These are phyloP conservation scores for Phania funesta DNA, from an alignment of 2,888 invertebrate species.

Conservation along the genomic window DNA sequence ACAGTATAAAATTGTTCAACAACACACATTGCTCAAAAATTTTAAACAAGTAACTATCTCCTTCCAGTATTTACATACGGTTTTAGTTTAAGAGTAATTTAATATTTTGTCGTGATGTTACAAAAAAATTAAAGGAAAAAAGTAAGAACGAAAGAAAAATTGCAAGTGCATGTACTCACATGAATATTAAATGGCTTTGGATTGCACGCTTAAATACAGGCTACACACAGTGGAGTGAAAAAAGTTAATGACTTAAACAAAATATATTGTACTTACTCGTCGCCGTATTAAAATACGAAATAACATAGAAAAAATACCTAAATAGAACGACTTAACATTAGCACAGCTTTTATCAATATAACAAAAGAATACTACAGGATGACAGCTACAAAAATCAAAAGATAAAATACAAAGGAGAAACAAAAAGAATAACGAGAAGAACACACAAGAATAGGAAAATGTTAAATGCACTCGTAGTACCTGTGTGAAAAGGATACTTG, in stretches of 20 bases:
- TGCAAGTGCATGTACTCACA: conserved; percentile 16
- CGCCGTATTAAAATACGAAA: background rate
- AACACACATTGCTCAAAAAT: background rate
- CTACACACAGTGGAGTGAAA: background rate
- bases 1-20: background rate
- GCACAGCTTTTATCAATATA: conserved; percentile 67
- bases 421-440: conserved; percentile 13
- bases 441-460: conserved; percentile 34
- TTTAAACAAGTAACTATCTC: background rate
- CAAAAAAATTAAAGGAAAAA: background rate
- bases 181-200: conserved; percentile 34
- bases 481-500: conserved; percentile 62
- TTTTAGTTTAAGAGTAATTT: conserved; percentile 50
- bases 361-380: conserved; percentile 54
- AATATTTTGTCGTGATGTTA: conserved; percentile 21
- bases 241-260: conserved; percentile 57
- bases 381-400: conserved; percentile 33
- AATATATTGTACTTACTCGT: conserved; percentile 29
- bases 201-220: conserved; percentile 54
- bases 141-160: background rate
- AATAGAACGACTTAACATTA: conserved; percentile 66
- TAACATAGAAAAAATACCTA: background rate
- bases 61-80: background rate
- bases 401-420: conserved; percentile 35
- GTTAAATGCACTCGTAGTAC: conserved; percentile 57